These are phyloP conservation scores for Ophion obscuratus DNA, from an alignment of 2,888 invertebrate genomes.

Conservation along the genomic window DNA sequence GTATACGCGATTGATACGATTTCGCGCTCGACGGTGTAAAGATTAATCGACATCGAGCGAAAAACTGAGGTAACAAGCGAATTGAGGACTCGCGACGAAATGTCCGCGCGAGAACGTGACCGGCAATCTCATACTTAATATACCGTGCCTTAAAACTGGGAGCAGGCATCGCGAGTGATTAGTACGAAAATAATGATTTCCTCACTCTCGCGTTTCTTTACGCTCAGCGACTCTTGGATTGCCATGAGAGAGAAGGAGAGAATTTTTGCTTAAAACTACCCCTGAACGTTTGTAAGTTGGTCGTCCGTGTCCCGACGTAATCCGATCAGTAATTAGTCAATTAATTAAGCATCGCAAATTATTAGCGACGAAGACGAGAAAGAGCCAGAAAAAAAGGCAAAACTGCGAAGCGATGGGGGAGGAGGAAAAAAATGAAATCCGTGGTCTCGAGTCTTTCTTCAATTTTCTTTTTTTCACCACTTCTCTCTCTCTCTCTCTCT, in stretches of 20 bases:
- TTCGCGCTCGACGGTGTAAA: background rate
- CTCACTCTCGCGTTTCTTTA: slow-evolving; percentile 47
- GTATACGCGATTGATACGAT: background rate
- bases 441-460: slow-evolving; percentile 56
- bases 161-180: slow-evolving; percentile 68
- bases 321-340: slow-evolving; percentile 82
- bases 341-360: slow-evolving; percentile 83
- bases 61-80: slow-evolving; percentile 35
- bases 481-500: slow-evolving; percentile 1
- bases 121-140: slow-evolving; percentile 55
- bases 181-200: slow-evolving; percentile 75
- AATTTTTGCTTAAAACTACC: slow-evolving; percentile 45
- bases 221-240: slow-evolving; percentile 67
- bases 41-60: slow-evolving; percentile 11
- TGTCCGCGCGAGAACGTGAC: slow-evolving; percentile 38
- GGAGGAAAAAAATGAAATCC: slow-evolving; percentile 41
- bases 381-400: slow-evolving; percentile 31
- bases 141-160: slow-evolving; percentile 39
- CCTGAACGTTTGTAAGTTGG: slow-evolving; percentile 56
- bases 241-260: slow-evolving; percentile 14
- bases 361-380: slow-evolving; percentile 80
- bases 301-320: slow-evolving; percentile 68
- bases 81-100: slow-evolving; percentile 29
- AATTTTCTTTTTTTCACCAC: slow-evolving; percentile 54
- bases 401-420: slow-evolving; percentile 3